These are phyloP conservation scores for Virgularia gustaviana DNA, from an alignment of 92 coral and sea anemone genomes.

Conservation along the genomic window DNA sequence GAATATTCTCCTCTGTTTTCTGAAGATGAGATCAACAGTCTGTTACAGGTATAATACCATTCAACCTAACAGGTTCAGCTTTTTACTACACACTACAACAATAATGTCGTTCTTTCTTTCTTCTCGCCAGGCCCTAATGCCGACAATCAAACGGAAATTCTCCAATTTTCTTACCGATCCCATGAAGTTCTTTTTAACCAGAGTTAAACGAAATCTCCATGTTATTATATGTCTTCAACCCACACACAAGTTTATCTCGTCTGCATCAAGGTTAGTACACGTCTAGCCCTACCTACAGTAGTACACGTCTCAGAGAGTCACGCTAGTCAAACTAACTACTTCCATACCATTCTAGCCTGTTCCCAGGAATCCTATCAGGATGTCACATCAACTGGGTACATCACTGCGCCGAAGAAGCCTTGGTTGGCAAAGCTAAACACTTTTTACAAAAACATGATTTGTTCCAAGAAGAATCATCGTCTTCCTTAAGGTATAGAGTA, in stretches of 20 bases:
- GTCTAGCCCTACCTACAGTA: too few species aligned
- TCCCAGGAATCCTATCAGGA: conserved; percentile 86
- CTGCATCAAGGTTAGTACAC: conserved; percentile 60
- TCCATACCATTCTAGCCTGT: conserved; percentile 69
- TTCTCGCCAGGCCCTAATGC: conserved; percentile 80
- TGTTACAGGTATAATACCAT: conserved; percentile 65
- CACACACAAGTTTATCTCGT: conserved; percentile 70
- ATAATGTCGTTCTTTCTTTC: background rate
- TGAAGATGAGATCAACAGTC: conserved; percentile 88
- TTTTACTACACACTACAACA: background rate
- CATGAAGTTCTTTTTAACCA: conserved; percentile 94
- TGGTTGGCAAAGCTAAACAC: conserved; percentile 88
- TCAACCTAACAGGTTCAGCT: background rate
- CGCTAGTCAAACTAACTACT: too few species aligned
- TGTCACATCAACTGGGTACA: conserved; percentile 90
- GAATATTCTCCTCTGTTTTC: too few species aligned
- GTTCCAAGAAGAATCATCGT: conserved; percentile 48
- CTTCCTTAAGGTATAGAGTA: conserved; percentile 14
- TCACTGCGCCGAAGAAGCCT: conserved; percentile 93
- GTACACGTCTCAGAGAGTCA: too few species aligned
- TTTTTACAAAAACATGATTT: conserved; percentile 72
- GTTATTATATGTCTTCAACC: conserved; percentile 86
- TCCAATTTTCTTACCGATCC: conserved; percentile 97
- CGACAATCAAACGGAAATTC: conserved; percentile 94
- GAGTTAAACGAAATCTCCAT: conserved; percentile 93